phyloP scores from a whole-genome alignment of 92 coral and sea anemone species.

The Actinernus sp. region DNA sequence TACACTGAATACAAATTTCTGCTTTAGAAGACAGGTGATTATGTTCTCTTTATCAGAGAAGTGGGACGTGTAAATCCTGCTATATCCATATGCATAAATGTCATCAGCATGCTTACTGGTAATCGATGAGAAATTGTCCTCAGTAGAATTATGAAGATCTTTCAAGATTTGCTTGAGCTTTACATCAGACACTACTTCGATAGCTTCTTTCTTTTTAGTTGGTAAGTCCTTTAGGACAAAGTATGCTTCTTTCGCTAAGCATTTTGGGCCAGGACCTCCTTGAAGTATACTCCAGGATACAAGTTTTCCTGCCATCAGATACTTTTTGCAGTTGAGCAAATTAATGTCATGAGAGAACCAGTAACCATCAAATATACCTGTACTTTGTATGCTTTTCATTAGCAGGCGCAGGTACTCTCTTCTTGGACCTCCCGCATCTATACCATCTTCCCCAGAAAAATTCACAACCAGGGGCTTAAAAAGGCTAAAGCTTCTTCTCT shows the following conservation, averaged over 20 bases:
- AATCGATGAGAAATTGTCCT: slow-evolving; percentile 15
- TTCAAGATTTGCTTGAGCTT: slow-evolving; percentile 37
- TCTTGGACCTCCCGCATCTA: too few relatives aligned
- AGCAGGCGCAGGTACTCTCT: slow-evolving; percentile 67
- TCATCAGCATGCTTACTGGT: slow-evolving; percentile 38
- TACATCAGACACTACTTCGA: slow-evolving; percentile 30
- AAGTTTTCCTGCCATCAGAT: slow-evolving; percentile 47
- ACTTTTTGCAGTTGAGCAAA: slow-evolving; percentile 21
- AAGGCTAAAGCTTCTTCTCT: slow-evolving; percentile 53
- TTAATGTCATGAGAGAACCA: slow-evolving; percentile 67
- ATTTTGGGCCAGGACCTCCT: slow-evolving; percentile 51
- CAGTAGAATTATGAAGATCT: slow-evolving; percentile 5
- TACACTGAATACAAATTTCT: slow-evolving; percentile 34
- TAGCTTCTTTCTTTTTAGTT: slow-evolving; percentile 24
- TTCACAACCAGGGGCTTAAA: slow-evolving; percentile 29
- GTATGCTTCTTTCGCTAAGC: slow-evolving; percentile 42
- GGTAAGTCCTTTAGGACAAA: slow-evolving; percentile 27
- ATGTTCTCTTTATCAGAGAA: slow-evolving; percentile 24
- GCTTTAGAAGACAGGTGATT: slow-evolving; percentile 29
- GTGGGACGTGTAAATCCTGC: slow-evolving; percentile 30
- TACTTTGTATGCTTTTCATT: slow-evolving; percentile 22
- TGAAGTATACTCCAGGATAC: too few relatives aligned
- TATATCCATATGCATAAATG: slow-evolving; percentile 39
- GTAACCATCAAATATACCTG: slow-evolving; percentile 36
- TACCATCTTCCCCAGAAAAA: slow-evolving; percentile 71